phyloP scores from a whole-genome alignment of 2,888 invertebrate species.

The Baronia brevicornis region DNA sequence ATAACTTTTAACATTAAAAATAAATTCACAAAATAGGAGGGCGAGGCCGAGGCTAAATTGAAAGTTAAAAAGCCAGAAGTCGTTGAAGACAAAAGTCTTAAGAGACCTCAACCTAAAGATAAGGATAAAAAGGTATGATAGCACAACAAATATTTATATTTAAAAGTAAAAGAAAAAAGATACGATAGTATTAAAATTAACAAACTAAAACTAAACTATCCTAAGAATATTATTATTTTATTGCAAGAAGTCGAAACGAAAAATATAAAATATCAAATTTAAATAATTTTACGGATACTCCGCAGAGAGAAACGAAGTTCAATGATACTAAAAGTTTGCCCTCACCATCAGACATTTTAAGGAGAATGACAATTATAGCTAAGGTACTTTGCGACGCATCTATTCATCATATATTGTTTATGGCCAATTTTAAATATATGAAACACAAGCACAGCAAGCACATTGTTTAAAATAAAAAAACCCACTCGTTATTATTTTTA shows the following conservation, averaged over 20 bases:
- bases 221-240: no score
- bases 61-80: constrained; percentile 67
- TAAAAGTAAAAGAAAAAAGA: background rate
- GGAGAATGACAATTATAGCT: constrained; percentile 14
- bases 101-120: constrained; percentile 54
- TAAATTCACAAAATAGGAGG: constrained; percentile 40
- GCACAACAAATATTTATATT: constrained; percentile 4
- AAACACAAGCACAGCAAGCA: no score
- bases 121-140: constrained; percentile 46
- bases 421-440: no score
- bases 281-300: constrained; percentile 22
- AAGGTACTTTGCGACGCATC: constrained; percentile 15
- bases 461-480: no score
- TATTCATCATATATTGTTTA: no score
- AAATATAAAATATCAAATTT: background rate
- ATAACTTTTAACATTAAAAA: constrained; percentile 3
- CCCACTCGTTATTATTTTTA: no score
- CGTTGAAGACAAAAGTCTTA: constrained; percentile 61
- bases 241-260: no score
- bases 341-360: constrained; percentile 14
- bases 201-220: background rate
- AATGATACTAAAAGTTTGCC: constrained; percentile 28
- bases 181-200: constrained; percentile 1
- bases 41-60: constrained; percentile 62
- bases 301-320: constrained; percentile 41